Percentiles rank a stretch among this genome's conserved stretches.
These are phyloP conservation scores for Atherinosoma microstoma DNA, from an alignment of 2,797 vertebrate species.

Conservation along the genomic window DNA sequence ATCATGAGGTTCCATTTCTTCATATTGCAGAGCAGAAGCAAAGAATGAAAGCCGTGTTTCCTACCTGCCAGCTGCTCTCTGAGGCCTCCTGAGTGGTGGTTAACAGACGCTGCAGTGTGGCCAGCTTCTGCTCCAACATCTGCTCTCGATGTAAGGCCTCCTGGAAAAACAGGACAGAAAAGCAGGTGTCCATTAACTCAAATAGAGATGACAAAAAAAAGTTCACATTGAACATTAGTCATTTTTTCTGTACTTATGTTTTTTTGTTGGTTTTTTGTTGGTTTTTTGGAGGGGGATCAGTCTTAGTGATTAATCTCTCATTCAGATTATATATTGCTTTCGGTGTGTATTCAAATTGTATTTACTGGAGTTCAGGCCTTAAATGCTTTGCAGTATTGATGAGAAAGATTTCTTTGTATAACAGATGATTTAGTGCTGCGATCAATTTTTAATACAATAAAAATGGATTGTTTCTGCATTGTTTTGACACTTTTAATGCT, in stretches of 20 bases:
- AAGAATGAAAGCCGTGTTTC: background rate
- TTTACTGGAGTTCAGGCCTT: too few species aligned
- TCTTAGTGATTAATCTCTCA: too few species aligned
- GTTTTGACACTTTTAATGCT: background rate
- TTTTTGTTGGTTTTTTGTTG: too few species aligned
- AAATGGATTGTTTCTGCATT: background rate
- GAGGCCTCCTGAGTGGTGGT: slow-evolving; percentile 97
- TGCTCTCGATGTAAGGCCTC: slow-evolving; percentile 99
- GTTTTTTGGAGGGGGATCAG: too few species aligned
- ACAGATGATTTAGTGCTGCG: too few species aligned
- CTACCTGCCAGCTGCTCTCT: slow-evolving; percentile 99
- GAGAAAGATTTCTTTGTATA: too few species aligned
- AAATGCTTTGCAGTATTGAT: too few species aligned
- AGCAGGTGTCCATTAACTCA: background rate
- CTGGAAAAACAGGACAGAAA: slow-evolving; percentile 73
- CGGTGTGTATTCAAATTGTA: too few species aligned
- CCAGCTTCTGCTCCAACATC: slow-evolving; percentile 99
- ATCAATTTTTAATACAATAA: background rate
- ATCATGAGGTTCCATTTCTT: background rate
- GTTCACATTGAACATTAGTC: too few species aligned
- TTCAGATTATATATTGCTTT: background rate
- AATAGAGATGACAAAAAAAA: too few species aligned
- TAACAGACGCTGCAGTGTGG: slow-evolving; percentile 95
- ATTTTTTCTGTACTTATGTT: background rate
- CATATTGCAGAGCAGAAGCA: background rate